Percentiles rank a stretch among this genome's conserved stretches.
These are phyloP conservation scores for Salarias fasciatus DNA, from an alignment of 2,797 vertebrate genomes.

Conservation along the genomic window DNA sequence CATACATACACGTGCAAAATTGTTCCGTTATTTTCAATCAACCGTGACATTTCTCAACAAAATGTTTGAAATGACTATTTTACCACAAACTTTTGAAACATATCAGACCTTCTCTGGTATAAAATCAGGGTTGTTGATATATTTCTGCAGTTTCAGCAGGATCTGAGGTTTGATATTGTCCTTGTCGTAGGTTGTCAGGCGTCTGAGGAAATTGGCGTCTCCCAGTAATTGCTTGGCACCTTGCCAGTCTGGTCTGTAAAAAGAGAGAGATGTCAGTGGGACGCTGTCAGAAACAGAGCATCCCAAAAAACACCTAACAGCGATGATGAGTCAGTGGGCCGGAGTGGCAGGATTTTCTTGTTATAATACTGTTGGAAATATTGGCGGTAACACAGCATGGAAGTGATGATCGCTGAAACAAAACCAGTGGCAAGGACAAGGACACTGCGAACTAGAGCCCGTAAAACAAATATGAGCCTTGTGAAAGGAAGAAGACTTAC, in stretches of 20 bases:
- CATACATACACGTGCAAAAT: background rate
- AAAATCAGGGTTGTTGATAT: slow-evolving; percentile 87
- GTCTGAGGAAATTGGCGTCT: slow-evolving; percentile 86
- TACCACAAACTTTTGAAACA: slow-evolving; percentile 1
- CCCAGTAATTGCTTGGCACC: slow-evolving; percentile 87
- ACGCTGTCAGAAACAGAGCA: background rate
- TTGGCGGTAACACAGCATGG: too few relatives aligned
- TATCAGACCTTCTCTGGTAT: slow-evolving; percentile 82
- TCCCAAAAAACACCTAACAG: background rate
- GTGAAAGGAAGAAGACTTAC: too few relatives aligned
- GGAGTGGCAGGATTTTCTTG: background rate
- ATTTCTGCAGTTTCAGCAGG: slow-evolving; percentile 85
- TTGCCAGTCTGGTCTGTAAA: slow-evolving; percentile 84
- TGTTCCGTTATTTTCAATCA: slow-evolving; percentile 6
- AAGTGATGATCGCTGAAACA: too few relatives aligned
- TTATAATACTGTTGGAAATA: slow-evolving; percentile 3
- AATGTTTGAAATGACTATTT: background rate
- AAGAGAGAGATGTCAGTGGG: slow-evolving; percentile 11
- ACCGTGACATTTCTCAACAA: background rate
- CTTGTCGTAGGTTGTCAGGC: slow-evolving; percentile 86
- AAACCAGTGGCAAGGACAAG: too few relatives aligned
- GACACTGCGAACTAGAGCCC: too few relatives aligned
- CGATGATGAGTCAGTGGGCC: background rate
- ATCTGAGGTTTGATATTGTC: slow-evolving; percentile 87
- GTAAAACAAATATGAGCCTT: too few relatives aligned